These are phyloP conservation scores for Ligdia adustata DNA, from an alignment of 2,888 invertebrate genomes.

Conservation along the genomic window DNA sequence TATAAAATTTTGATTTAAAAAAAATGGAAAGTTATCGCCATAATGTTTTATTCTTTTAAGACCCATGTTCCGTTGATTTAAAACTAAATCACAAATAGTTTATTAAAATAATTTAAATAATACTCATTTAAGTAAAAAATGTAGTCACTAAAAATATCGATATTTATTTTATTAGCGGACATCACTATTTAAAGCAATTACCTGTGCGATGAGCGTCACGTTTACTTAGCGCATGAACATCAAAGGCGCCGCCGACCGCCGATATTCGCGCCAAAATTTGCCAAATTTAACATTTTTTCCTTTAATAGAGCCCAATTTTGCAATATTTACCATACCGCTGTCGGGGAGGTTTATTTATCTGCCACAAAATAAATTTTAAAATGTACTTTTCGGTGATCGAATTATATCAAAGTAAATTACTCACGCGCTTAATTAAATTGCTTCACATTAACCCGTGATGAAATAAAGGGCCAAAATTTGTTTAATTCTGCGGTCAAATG, in stretches of 20 bases:
- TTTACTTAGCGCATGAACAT: constrained; percentile 71
- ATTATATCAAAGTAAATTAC: constrained; percentile 18
- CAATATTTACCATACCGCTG: constrained; percentile 35
- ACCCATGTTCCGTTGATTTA: too few relatives aligned
- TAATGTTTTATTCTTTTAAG: too few relatives aligned
- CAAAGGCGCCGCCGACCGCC: constrained; percentile 58
- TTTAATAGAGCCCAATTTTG: constrained; percentile 52
- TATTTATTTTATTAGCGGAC: constrained; percentile 25
- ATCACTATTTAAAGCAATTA: constrained; percentile 57
- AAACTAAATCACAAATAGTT: too few relatives aligned
- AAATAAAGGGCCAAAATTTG: background rate
- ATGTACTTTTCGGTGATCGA: constrained; percentile 17
- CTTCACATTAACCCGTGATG: constrained; percentile 18
- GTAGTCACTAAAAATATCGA: too few relatives aligned
- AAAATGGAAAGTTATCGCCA: too few relatives aligned
- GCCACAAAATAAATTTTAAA: constrained; percentile 14
- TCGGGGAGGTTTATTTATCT: constrained; percentile 34
- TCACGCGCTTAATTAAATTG: constrained; percentile 26
- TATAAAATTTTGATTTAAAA: too few relatives aligned
- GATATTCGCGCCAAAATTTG: constrained; percentile 63
- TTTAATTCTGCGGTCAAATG: background rate
- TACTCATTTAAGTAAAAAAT: too few relatives aligned
- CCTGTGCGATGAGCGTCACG: constrained; percentile 61
- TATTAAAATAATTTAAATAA: too few relatives aligned
- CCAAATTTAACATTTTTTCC: constrained; percentile 26